Evolutionary conservation across 2,888 invertebrate genomes (phyloP), one percentile per base, ranked within the genome.

Genomic region (Melikaiella ostensackeni): DNA sequence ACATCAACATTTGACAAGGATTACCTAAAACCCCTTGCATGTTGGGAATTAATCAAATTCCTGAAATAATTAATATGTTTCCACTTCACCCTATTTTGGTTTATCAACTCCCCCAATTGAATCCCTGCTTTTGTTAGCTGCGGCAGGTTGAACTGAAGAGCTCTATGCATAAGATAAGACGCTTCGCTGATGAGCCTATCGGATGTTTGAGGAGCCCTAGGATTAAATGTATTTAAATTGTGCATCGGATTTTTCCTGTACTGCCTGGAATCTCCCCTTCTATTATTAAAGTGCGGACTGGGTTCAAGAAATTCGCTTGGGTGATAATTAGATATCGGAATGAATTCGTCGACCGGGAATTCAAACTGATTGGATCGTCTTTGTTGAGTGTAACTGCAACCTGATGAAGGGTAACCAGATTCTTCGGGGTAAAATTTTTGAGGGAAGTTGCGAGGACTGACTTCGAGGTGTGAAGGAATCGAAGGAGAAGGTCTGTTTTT

Each of bases 261-360:
- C 24, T 24, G 13, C 24, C 21, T 64, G 38, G 38, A 24, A 13
- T 64, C 21, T 42, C 21, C 3, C 33, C 19, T 38, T 38, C 38
- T 21, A 35, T n/a, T 21, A 13, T 21, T 24, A 2, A 35, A 64
- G 13, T 16, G 19, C 3, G 19, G 24, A 42, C 21, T 24, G 1
- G 24, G 5, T 24, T 13, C 24, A 24, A 13, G 21, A 24, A 57
- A 21, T 24, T 57, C 57, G 6, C 24, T 13, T 8, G 8, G 50
- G 8, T 9, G 50, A 50, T 50, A 50, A 24, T 57, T 64, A 24
- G 42, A 64, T 64, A 64, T 64, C 2, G 42, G 64, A 24, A 64
- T 64, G 35, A 64, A 64, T 38, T 64, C 64, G 16, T 19, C 64
- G 24, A 2, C n/a, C 13, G 64, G 64, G 11, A 64, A 64, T 5